These are phyloP conservation scores for Pterocles burchelli DNA, from an alignment of 2,113 vertebrate species.

Conservation along the genomic window DNA sequence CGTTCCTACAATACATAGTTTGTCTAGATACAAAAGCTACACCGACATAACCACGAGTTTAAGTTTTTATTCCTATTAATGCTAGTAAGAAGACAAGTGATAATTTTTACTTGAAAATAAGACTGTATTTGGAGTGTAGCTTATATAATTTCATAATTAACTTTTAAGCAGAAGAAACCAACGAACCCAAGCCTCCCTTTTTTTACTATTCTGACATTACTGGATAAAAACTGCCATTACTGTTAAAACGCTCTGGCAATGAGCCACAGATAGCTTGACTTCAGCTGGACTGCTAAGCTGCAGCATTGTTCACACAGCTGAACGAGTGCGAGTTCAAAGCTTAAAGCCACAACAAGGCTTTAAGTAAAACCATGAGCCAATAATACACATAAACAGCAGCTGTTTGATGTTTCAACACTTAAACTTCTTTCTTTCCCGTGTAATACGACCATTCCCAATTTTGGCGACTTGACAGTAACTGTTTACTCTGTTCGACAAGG, in stretches of 20 bases:
- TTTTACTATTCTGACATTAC: background rate
- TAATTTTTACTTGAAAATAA: background rate
- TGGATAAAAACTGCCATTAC: background rate
- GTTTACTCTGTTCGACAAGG: background rate
- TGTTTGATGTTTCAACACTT: background rate
- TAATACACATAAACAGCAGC: background rate
- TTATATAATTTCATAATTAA: background rate
- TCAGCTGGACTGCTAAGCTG: background rate
- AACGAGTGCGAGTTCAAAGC: background rate
- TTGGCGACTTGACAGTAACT: background rate
- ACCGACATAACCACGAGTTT: background rate
- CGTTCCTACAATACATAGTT: background rate
- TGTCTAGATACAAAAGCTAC: background rate
- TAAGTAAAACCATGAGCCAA: background rate
- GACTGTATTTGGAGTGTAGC: background rate
- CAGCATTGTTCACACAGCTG: background rate
- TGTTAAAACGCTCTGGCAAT: background rate
- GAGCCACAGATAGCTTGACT: background rate
- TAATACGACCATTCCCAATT: background rate
- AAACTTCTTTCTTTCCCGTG: background rate
- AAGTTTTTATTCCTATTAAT: background rate
- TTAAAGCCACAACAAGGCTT: background rate
- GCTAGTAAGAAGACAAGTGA: background rate
- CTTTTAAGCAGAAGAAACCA: background rate
- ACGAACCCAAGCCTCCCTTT: background rate